Evolutionary conservation across 2,797 vertebrate species (phyloP), one percentile per base, ranked within the genome.

Genomic region (Coranthus polyacanthus): DNA sequence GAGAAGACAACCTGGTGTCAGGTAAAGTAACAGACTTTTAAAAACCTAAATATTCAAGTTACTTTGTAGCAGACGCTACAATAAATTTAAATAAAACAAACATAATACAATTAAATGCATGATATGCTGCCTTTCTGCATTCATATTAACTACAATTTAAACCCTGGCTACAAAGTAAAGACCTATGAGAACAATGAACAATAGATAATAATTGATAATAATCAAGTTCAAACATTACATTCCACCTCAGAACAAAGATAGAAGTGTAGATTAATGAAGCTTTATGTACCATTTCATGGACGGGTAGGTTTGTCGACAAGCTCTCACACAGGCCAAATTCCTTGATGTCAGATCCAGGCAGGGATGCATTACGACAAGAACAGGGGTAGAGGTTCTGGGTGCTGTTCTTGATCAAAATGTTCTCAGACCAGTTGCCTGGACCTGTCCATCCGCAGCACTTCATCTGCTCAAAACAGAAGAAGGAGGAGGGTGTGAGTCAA

Each of bases 381-480:
- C 97, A 99, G 0, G 97, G 78, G 78, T 94, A 98, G 0, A 73
- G 34, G 12, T 9, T 3, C 66, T 68, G 41, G 1, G 90, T 79
- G 75, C 4, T 84, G 60, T 92, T 95, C 82, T 55, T 93, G 65
- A 98, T 90, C 60, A 80, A 0, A 0, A 39, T 0, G 45, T 98
- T 99, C 0, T 85, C 85, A 0, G 94, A 93, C 97, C 97, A 99
- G 89, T 96, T 96, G 39, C 84, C 67, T 8, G 92, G 89, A 64
- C 89, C 90, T 6, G 7, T 89, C 97, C 96, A 99, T 42, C 97
- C 97, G 61, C 97, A 99, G 88, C 97, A 99, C 7, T 88, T 4
- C 24, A 96, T 89, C 96, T 97, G 81, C 18, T 52, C 32, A 63
- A 10, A 47, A 3, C 13, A 65, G 20, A 44, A 18, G 68, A 20